Percentiles rank a stretch among this genome's conserved stretches.
Evolutionary conservation across 1,140 invertebrate species (phyloP).

Genomic region (Mycetomoellerius zeteki): DNA sequence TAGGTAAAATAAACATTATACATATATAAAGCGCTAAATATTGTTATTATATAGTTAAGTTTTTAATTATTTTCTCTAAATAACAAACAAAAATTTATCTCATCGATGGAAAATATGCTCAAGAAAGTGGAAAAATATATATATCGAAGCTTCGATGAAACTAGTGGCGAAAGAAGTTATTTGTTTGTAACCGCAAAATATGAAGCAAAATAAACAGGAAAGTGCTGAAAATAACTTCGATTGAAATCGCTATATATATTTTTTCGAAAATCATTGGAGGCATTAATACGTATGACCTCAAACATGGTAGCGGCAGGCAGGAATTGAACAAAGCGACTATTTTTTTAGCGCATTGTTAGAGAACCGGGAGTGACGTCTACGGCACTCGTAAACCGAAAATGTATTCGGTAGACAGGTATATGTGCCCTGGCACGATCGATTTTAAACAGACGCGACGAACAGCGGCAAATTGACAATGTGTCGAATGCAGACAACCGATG

Average conservation of each 20-base stretch:
- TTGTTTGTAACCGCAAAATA: neutral
- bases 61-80: conserved; percentile 13
- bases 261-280: conserved; percentile 16
- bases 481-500: conserved; percentile 84
- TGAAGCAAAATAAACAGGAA: neutral
- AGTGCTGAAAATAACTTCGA: conserved; percentile 13
- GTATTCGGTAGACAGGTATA: conserved; percentile 72
- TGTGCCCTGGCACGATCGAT: conserved; percentile 82
- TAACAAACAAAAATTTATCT: neutral
- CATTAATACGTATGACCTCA: conserved; percentile 11
- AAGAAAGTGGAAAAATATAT: neutral
- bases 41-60: neutral
- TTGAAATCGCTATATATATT: conserved; percentile 1
- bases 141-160: neutral
- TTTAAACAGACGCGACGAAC: conserved; percentile 82
- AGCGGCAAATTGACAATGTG: conserved; percentile 85
- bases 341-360: conserved; percentile 59
- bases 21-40: neutral
- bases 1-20: neutral
- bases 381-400: conserved; percentile 66
- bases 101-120: neutral
- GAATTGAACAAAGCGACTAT: conserved; percentile 57
- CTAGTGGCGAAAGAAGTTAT: conserved; percentile 20
- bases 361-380: conserved; percentile 53
- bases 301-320: neutral